These are phyloP conservation scores for Phylloscopus trochiloides DNA, from an alignment of 2,113 vertebrate genomes.

Conservation along the genomic window DNA sequence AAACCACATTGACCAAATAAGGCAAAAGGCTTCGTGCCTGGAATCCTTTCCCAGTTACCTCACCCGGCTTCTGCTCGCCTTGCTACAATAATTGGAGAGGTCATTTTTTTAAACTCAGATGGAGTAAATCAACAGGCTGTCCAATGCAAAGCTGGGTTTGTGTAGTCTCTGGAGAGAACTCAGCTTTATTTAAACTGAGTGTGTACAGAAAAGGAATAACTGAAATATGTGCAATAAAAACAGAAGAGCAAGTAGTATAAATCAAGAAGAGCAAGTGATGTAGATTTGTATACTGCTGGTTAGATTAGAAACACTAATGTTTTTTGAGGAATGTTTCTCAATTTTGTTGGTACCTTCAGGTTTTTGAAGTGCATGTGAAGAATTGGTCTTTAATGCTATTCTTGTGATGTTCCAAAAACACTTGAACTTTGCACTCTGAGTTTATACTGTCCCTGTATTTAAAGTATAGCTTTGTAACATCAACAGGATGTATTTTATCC, in stretches of 20 bases:
- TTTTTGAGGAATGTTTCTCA: background rate
- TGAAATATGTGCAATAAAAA: conserved; percentile 40
- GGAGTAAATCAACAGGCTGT: conserved; percentile 72
- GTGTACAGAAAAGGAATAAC: conserved; percentile 46
- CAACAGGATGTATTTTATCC: background rate
- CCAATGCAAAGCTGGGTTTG: conserved; percentile 22
- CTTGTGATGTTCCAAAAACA: background rate
- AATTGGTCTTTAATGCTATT: background rate
- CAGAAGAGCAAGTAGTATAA: background rate
- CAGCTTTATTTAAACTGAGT: conserved; percentile 44
- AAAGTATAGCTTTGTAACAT: background rate
- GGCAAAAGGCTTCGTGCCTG: conserved; percentile 75
- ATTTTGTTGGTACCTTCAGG: background rate
- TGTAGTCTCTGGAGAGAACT: conserved; percentile 42
- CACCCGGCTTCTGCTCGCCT: conserved; percentile 73
- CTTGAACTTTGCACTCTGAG: conserved; percentile 21
- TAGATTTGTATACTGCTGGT: background rate
- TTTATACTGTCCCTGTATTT: background rate
- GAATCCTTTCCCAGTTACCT: conserved; percentile 82
- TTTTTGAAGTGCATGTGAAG: background rate
- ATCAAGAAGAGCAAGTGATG: background rate
- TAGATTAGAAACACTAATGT: background rate
- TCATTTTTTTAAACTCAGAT: conserved; percentile 68
- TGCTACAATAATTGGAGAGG: conserved; percentile 76
- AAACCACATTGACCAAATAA: conserved; percentile 86